Base-by-base conservation (phyloP, 2,888 invertebrate species). In the Halictus ligatus region DNA sequence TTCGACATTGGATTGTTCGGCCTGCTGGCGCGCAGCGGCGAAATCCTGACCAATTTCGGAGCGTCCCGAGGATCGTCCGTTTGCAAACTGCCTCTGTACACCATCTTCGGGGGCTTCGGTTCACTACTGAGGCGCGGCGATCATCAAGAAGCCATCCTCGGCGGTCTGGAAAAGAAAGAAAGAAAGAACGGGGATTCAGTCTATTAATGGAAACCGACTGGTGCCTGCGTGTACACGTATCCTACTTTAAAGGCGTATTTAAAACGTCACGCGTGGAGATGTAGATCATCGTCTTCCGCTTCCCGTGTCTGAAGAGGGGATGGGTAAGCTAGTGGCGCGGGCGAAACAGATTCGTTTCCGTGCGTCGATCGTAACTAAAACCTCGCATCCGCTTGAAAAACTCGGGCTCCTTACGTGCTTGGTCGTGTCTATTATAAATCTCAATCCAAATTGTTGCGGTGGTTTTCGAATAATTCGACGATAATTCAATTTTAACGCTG, bases 21-120 rank as follows among this genome's bases (percentile, higher is more conserved):
- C 50, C 92, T 85, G 78, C 94, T 94, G 71, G 91, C 88, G 46
- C 94, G 90, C 7, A 94, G 67, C 1, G 94, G 94, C 15, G 94
- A 91, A 92, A 94, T 93, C 67, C 94, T 90, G n/a, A 94, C 93
- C 80, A 94, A 81, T 67, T 88, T 92, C 12, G 94, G 94, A 5
- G 92, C 93, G 85, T 94, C 94, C 75, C 92, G 89, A 1, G 94
- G 92, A 82, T 94, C 94, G 82, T 94, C 94, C n/a, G 93, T 94
- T 81, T 94, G 94, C 78, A 94, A 87, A 81, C 92, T 93, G 64
- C 93, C 93, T 80, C 94, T 91, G 89, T 94, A 93, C 21, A 94
- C 94, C 94, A 94, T 94, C 46, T 67, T 67, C 71, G n/a, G 21
- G 10, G n/a, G n/a, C 0, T 71, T 13, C 43, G n/a, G 43, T 71